Evolutionary conservation across 2,888 invertebrate genomes (phyloP).

Genomic region (Clistopyga incitator): DNA sequence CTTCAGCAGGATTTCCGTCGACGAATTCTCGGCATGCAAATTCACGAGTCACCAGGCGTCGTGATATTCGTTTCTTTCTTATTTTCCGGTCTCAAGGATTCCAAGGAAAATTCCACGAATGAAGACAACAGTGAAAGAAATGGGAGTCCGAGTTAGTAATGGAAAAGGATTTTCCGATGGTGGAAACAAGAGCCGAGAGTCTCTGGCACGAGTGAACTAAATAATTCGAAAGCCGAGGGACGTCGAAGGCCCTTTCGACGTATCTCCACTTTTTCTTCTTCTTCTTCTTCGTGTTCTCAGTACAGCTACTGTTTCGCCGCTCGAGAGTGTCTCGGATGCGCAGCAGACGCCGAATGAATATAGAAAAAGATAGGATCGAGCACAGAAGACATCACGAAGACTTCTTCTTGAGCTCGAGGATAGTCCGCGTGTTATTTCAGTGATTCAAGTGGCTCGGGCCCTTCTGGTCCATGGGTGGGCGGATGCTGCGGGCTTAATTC

Average conservation of each 20-base stretch:
- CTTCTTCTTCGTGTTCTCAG: constrained; percentile 2
- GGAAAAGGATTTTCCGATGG: constrained; percentile 51
- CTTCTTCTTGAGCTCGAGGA: constrained; percentile 28
- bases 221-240: constrained; percentile 54
- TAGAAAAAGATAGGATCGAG: constrained; percentile 27
- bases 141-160: constrained; percentile 11
- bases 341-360: constrained; percentile 38
- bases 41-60: constrained; percentile 2
- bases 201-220: constrained; percentile 33
- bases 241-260: constrained; percentile 46
- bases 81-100: constrained; percentile 2
- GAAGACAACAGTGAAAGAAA: constrained; percentile 15
- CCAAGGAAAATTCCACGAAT: neutral
- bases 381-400: constrained; percentile 42
- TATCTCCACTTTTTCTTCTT: neutral
- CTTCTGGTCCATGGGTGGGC: constrained; percentile 74
- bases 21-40: constrained; percentile 1
- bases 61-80: neutral
- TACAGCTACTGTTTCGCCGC: constrained; percentile 45
- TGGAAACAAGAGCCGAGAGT: constrained; percentile 8
- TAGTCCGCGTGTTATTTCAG: constrained; percentile 78
- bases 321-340: constrained; percentile 58
- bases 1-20: neutral
- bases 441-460: constrained; percentile 74
- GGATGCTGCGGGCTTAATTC: constrained; percentile 75